Percentiles rank a stretch among this genome's conserved stretches.
Evolutionary conservation across 2,888 invertebrate genomes (phyloP).

Genomic region (Dascillus cervinus): DNA sequence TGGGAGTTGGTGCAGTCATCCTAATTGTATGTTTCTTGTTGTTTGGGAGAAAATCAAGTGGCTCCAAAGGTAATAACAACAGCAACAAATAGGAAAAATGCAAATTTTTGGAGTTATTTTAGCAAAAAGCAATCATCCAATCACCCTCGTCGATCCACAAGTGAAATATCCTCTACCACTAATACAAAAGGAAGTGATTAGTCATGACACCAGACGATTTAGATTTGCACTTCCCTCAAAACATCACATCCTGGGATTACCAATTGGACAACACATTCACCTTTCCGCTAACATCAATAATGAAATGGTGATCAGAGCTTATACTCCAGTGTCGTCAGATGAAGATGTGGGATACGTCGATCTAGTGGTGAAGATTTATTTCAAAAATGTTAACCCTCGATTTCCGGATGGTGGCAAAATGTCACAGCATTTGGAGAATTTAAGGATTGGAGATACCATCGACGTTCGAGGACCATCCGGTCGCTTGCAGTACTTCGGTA

Average conservation of each 20-base stretch:
- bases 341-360: slow-evolving; percentile 91
- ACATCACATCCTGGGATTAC: slow-evolving; percentile 78
- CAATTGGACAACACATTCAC: slow-evolving; percentile 92
- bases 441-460: slow-evolving; percentile 88
- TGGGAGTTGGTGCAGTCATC: slow-evolving; percentile 54
- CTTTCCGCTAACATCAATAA: slow-evolving; percentile 82
- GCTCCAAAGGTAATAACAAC: no score
- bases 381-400: slow-evolving; percentile 91
- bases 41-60: no score
- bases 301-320: slow-evolving; percentile 87
- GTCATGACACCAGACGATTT: slow-evolving; percentile 90
- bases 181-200: slow-evolving; percentile 79
- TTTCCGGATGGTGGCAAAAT: slow-evolving; percentile 98
- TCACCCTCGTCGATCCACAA: slow-evolving; percentile 69
- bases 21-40: no score
- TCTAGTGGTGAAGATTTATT: slow-evolving; percentile 91
- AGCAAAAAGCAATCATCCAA: no score
- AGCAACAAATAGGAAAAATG: no score
- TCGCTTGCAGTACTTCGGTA: slow-evolving; percentile 74
- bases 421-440: slow-evolving; percentile 84
- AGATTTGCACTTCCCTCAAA: slow-evolving; percentile 83
- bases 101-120: no score
- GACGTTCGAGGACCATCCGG: slow-evolving; percentile 95
- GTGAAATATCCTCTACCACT: slow-evolving; percentile 82
- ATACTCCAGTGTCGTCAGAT: slow-evolving; percentile 95